Conservation (phyloP, 37 sponge, comb jelly and placozoan genomes). For the Chondrilla cf. caribensis region DNA sequence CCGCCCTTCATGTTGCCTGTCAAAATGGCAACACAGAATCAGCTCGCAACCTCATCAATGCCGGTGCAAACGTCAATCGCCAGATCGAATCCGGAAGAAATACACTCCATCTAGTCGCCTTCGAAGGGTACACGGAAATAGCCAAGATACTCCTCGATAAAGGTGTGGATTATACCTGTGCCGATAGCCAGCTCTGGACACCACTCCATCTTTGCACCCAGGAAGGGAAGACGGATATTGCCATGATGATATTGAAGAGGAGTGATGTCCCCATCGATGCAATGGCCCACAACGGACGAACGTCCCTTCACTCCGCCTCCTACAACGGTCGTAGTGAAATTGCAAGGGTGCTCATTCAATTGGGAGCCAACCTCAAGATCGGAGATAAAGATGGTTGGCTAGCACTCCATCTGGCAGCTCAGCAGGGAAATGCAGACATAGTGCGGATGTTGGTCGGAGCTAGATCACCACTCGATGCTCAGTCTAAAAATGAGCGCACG, state of each 20-base stretch:
- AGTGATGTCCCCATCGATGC: too few species aligned
- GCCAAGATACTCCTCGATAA: too few species aligned
- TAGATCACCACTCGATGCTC: conserved; percentile 34
- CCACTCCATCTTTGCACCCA: too few species aligned
- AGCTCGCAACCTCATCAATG: conserved; percentile 36
- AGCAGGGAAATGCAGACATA: conserved; percentile 62
- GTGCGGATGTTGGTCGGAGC: too few species aligned
- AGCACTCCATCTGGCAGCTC: conserved; percentile 56
- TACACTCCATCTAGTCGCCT: conserved; percentile 61
- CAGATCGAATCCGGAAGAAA: conserved; percentile 56
- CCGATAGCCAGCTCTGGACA: too few species aligned
- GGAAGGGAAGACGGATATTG: too few species aligned
- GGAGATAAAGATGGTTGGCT: conserved; percentile 73
- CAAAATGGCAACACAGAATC: conserved; percentile 54
- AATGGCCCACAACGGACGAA: too few species aligned
- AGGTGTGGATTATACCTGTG: too few species aligned
- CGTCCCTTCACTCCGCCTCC: too few species aligned
- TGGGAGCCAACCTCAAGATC: conserved; percentile 30
- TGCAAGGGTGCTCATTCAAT: conserved; percentile 43
- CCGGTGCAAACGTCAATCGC: conserved; percentile 38
- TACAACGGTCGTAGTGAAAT: conserved; percentile 42
- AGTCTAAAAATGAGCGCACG: conserved; percentile 51
- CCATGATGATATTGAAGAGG: too few species aligned
- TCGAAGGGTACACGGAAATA: conserved; percentile 75
- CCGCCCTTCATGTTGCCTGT: conserved; percentile 66